Conservation (phyloP, 2,888 invertebrate species). For the Trissoscelio sp. region DNA sequence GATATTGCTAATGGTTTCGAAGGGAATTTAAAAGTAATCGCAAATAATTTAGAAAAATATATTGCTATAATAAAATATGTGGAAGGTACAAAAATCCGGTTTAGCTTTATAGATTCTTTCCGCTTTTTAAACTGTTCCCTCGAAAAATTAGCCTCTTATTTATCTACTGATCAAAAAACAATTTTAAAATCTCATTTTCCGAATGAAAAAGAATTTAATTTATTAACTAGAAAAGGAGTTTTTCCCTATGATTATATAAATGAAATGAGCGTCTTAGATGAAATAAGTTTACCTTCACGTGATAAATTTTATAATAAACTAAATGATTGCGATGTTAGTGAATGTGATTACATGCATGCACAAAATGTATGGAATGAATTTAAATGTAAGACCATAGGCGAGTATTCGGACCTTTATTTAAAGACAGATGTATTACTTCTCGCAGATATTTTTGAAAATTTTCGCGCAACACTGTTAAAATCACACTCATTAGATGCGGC, state of each 20-base stretch:
- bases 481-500: slow-evolving; percentile 39
- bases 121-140: slow-evolving; percentile 8
- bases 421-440: slow-evolving; percentile 20
- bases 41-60: slow-evolving; percentile 8
- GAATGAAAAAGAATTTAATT: slow-evolving; percentile 28
- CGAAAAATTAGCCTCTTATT: slow-evolving; percentile 1
- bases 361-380: slow-evolving; percentile 63
- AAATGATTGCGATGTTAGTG: neutral
- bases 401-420: slow-evolving; percentile 10
- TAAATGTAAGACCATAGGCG: slow-evolving; percentile 11
- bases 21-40: too few relatives aligned
- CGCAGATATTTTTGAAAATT: slow-evolving; percentile 22
- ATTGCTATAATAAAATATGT: slow-evolving; percentile 10
- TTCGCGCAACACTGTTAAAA: slow-evolving; percentile 1
- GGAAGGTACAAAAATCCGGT: neutral
- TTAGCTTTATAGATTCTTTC: slow-evolving; percentile 11
- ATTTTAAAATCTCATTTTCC: neutral
- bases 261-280: slow-evolving; percentile 5
- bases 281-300: neutral
- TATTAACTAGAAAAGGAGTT: slow-evolving; percentile 71
- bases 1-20: too few relatives aligned
- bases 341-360: slow-evolving; percentile 73
- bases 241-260: slow-evolving; percentile 59
- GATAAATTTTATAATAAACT: slow-evolving; percentile 21
- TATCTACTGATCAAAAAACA: slow-evolving; percentile 5